Base-by-base conservation (phyloP, 1,140 invertebrate genomes). In the Reticulitermes speratus region DNA sequence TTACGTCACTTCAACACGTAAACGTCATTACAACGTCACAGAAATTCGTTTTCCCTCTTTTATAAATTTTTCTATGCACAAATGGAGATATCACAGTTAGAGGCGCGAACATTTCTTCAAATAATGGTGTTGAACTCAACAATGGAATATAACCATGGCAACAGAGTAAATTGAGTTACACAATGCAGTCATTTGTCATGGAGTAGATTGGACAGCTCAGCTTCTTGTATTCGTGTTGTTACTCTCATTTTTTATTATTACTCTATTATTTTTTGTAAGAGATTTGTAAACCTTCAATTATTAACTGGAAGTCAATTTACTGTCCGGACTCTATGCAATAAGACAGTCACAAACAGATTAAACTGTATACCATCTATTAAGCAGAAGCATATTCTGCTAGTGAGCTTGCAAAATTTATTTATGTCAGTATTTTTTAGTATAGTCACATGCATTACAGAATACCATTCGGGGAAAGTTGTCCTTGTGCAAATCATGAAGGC, bases 131-230 rank as follows among this genome's bases (percentile, higher is more conserved):
- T 75, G 25, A 75, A 75, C 65, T 75, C 65, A 75, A 75, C 65
- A 75, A 75, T 75, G 65, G 65, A 75, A 75, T 75, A 75, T 75
- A 75, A 75, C 65, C 65, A 75, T 75, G 65, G 65, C 65, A 75
- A 75, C 65, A 75, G 65, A 55, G 25, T 75, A 75, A 75, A 75
- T 75, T 75, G 65, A 75, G 65, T 75, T 75, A 14, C 65, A 75
- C 65, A 75, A 75, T 75, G 65, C 65, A 75, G 65, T 75, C 65
- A 75, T 75, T 75, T 75, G 65, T 75, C 65, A 75, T 75, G 65
- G 65, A 9, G 65, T 75, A 75, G 65, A 75, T 75, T 75, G 25
- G 65, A 75, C 65, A 75, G 65, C 65, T 75, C 65, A 30, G 65
- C 25, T 25, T 75, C n/a, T 30, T n/a, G 21, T 48, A 16, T 48